Percentiles rank a stretch among this genome's conserved stretches.
Conservation (phyloP, 2,888 invertebrate genomes). For the Hyposoter didymator region DNA sequence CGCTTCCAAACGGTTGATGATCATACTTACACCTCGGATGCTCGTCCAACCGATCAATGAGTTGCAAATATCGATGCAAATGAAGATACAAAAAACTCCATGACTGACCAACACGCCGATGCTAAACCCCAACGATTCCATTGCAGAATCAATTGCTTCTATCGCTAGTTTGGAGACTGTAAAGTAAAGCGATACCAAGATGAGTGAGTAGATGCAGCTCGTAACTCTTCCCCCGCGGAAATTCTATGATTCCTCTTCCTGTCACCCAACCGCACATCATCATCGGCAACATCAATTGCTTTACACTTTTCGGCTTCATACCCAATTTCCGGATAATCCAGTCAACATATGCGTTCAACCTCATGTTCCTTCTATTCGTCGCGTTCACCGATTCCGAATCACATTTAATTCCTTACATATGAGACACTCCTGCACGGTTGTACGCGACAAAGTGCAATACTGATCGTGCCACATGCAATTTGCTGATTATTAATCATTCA, state of each 20-base stretch:
- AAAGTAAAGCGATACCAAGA: background rate
- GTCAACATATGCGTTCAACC: background rate
- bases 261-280: constrained; percentile 61
- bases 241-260: constrained; percentile 69
- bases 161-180: too few species aligned
- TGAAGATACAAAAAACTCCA: constrained; percentile 60
- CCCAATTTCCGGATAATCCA: background rate
- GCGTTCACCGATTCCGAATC: background rate
- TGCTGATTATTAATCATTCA: background rate
- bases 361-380: background rate
- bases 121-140: too few species aligned
- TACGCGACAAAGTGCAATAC: background rate
- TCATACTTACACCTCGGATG: constrained; percentile 39
- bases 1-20: constrained; percentile 42
- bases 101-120: too few species aligned
- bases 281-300: constrained; percentile 49
- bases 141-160: too few species aligned
- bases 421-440: background rate
- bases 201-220: constrained; percentile 64
- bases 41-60: constrained; percentile 64
- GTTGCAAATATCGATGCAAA: constrained; percentile 46
- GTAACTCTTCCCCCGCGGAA: constrained; percentile 64
- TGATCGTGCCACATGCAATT: background rate
- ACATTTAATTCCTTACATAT: background rate
- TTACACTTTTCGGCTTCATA: constrained; percentile 31